Percentiles rank a stretch among this genome's conserved stretches.
These are phyloP conservation scores for Oligia latruncula DNA, from an alignment of 2,888 invertebrate species.

Conservation along the genomic window DNA sequence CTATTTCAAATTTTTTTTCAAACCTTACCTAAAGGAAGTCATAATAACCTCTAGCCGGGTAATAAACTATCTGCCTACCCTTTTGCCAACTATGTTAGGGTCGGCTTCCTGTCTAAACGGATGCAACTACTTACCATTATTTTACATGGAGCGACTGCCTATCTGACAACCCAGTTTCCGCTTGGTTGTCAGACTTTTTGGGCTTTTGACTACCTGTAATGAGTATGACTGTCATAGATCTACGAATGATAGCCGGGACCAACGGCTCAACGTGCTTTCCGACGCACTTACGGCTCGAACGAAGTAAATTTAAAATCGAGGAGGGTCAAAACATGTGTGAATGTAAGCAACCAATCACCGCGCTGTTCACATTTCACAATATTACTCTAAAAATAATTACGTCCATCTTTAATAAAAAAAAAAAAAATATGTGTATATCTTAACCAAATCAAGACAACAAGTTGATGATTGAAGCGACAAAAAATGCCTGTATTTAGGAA, in stretches of 20 bases:
- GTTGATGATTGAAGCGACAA: too few relatives aligned
- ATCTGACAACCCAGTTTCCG: neutral
- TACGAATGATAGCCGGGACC: neutral
- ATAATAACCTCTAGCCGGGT: neutral
- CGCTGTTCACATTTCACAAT: neutral
- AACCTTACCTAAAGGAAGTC: neutral
- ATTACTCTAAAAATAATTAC: neutral
- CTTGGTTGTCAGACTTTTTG: neutral
- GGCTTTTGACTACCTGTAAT: neutral
- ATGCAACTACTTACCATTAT: neutral
- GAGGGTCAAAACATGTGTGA: neutral
- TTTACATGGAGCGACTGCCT: neutral
- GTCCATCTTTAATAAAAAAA: neutral
- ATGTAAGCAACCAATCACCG: neutral
- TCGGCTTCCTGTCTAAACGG: neutral
- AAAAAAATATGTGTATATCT: too few relatives aligned
- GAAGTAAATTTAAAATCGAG: neutral
- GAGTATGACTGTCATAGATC: neutral
- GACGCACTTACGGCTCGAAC: neutral
- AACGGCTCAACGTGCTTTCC: neutral
- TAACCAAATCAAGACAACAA: too few relatives aligned
- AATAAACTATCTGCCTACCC: neutral
- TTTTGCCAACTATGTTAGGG: neutral
- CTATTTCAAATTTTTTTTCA: too few relatives aligned
- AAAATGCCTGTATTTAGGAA: too few relatives aligned